Evolutionary conservation across 2,888 invertebrate genomes (phyloP).

Genomic region (Frankliniella intonsa): DNA sequence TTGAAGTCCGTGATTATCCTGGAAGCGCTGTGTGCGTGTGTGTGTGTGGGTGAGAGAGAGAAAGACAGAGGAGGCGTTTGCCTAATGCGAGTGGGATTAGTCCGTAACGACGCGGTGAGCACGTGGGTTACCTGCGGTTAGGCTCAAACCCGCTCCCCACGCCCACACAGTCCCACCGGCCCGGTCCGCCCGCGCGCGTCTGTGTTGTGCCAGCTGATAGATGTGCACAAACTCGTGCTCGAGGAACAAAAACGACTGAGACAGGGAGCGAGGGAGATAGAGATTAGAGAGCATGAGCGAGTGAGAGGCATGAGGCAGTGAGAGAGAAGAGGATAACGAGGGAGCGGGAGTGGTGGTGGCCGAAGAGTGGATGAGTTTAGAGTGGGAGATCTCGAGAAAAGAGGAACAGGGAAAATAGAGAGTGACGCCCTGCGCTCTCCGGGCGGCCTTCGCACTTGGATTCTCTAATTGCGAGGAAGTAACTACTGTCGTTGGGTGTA

Average conservation of each 20-base stretch:
- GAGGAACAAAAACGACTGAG: too few relatives aligned
- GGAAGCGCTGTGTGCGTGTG: conserved; percentile 26
- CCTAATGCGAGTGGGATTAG: neutral
- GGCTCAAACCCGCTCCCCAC: neutral
- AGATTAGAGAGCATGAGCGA: neutral
- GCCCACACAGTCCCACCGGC: neutral
- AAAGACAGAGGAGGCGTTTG: neutral
- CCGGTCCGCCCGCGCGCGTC: neutral
- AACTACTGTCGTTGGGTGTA: too few relatives aligned
- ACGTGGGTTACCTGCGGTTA: neutral
- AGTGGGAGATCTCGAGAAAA: too few relatives aligned
- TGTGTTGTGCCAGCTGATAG: too few relatives aligned
- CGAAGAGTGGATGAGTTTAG: too few relatives aligned
- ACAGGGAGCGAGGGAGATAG: neutral
- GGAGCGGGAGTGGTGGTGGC: too few relatives aligned
- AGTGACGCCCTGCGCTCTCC: neutral
- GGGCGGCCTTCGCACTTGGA: neutral
- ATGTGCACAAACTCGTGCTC: too few relatives aligned
- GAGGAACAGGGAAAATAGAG: too few relatives aligned
- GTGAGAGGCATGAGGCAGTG: neutral
- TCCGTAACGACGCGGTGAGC: neutral
- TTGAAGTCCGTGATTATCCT: conserved; percentile 30
- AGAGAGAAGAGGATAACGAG: neutral
- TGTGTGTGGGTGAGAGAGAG: conserved; percentile 28
- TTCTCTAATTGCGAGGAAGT: neutral